phyloP scores from a whole-genome alignment of 2,113 vertebrate genomes.

The Solenodon paradoxus region DNA sequence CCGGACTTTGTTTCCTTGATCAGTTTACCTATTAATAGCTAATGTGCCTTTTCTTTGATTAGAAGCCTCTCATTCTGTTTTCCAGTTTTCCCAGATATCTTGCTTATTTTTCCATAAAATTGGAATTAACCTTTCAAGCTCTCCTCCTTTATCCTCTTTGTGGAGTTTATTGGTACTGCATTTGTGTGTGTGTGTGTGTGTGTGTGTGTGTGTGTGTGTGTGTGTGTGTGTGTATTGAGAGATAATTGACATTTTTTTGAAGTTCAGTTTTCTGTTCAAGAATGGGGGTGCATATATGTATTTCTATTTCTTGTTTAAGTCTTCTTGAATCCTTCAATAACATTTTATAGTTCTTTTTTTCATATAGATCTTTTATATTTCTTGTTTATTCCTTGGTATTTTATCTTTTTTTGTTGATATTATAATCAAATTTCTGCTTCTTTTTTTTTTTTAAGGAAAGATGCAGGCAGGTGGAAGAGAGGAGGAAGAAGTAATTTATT shows the following conservation, averaged over 20 bases:
- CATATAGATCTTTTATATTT: not conserved
- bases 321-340: not conserved
- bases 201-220: not conserved
- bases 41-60: not conserved
- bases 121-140: not conserved
- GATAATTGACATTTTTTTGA: not conserved
- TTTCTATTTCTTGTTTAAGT: not conserved
- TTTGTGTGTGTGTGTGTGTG: slow-evolving; percentile 1
- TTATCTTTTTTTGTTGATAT: not conserved
- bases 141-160: not conserved
- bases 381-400: not conserved
- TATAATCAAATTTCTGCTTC: no score
- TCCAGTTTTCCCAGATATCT: not conserved
- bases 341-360: not conserved
- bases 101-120: slow-evolving; percentile 23
- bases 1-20: slow-evolving; percentile 28
- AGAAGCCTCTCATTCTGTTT: not conserved
- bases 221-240: not conserved
- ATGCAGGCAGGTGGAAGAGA: no score
- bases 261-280: slow-evolving; percentile 15
- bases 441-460: no score
- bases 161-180: not conserved
- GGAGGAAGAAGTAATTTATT: no score
- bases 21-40: not conserved
- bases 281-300: not conserved